These are phyloP conservation scores for Gymnoscopelus braueri DNA, from an alignment of 2,797 vertebrate genomes.

Conservation along the genomic window DNA sequence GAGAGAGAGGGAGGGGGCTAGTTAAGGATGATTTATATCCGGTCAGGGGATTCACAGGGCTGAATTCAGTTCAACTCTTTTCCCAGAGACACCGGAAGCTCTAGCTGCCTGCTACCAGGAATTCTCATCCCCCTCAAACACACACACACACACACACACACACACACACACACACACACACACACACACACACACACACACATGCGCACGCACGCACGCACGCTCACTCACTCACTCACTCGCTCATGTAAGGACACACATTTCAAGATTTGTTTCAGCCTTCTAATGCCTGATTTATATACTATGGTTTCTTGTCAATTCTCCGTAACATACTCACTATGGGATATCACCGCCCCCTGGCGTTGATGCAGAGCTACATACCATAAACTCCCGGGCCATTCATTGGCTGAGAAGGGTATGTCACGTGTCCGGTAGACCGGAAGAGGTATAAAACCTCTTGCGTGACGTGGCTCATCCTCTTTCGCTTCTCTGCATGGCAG, in stretches of 20 bases:
- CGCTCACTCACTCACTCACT: background rate
- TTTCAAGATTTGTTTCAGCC: no score
- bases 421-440: no score
- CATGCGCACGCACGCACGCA: background rate
- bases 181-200: slow-evolving; percentile 10
- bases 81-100: slow-evolving; percentile 67
- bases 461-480: no score
- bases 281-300: no score
- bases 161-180: slow-evolving; percentile 61
- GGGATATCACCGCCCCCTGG: no score
- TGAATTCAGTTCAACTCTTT: slow-evolving; percentile 66
- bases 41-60: slow-evolving; percentile 58
- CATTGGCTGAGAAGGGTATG: no score
- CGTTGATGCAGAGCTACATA: no score
- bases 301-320: no score
- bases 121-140: slow-evolving; percentile 12
- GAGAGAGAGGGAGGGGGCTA: slow-evolving; percentile 47
- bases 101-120: slow-evolving; percentile 47
- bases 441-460: no score
- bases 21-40: slow-evolving; percentile 69
- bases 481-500: no score
- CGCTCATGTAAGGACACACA: background rate
- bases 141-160: slow-evolving; percentile 7
- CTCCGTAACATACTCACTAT: no score
- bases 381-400: no score